phyloP scores from a whole-genome alignment of 37 sponge, comb jelly and placozoan genomes.

The Beroe ovata region DNA sequence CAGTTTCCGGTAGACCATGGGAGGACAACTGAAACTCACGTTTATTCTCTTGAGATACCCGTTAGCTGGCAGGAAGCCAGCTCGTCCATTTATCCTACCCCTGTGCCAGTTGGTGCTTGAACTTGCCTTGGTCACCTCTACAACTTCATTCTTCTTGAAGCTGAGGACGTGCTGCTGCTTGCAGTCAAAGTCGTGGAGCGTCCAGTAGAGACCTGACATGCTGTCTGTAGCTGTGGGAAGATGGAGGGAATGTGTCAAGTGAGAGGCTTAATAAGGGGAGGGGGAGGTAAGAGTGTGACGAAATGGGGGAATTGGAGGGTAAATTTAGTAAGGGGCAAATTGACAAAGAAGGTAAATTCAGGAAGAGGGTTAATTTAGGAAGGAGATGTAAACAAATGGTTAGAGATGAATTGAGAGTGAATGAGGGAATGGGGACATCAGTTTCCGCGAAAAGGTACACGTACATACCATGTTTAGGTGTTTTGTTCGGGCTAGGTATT shows the following conservation, averaged over 20 bases:
- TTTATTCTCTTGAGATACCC: slow-evolving; percentile 36
- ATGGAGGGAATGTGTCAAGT: too few species aligned
- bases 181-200: slow-evolving; percentile 50
- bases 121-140: slow-evolving; percentile 62
- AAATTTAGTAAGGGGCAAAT: too few species aligned
- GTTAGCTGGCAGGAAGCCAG: slow-evolving; percentile 62
- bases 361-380: too few species aligned
- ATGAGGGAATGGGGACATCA: too few species aligned
- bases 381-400: too few species aligned
- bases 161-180: slow-evolving; percentile 28
- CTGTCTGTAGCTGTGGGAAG: background rate
- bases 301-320: too few species aligned
- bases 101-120: slow-evolving; percentile 58
- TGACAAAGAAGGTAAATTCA: too few species aligned
- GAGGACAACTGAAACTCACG: background rate
- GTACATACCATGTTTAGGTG: background rate
- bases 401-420: too few species aligned
- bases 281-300: too few species aligned
- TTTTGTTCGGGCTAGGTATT: background rate
- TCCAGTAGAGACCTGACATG: slow-evolving; percentile 37
- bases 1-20: background rate
- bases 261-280: too few species aligned
- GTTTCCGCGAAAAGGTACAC: background rate
- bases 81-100: slow-evolving; percentile 21
- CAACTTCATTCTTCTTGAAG: slow-evolving; percentile 49